Evolutionary conservation across 2,797 vertebrate genomes (phyloP), one percentile per base, ranked within the genome.

Genomic region (Menidia menidia): DNA sequence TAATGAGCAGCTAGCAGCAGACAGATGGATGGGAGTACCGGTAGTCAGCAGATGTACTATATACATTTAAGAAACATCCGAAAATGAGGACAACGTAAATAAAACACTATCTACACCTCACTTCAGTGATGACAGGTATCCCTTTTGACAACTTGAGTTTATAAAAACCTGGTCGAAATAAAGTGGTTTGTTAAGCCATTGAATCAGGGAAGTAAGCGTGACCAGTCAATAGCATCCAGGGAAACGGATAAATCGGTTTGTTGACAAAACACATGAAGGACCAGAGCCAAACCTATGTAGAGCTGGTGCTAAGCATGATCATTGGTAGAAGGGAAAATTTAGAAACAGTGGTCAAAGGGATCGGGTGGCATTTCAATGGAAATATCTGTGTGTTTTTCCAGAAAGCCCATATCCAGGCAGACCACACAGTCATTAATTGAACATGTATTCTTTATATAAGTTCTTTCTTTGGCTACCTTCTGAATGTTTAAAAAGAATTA

Each of bases 1-100:
- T 59, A 1, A 30, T 60, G 43, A 0, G 3, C 59, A 76, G 33
- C 66, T 31, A 66, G 30, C 69, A 81, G 55, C 47, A 60, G 68
- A 55, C 71, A 81, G 68, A 84, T 78, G 73, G 57, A 70, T 68
- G 43, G 33, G 63, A 80, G 43, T 25, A 25, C 25, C 25, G 25
- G 25, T 70, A 64, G 48, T 77, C 50, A 64, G 43, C 71, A 74
- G 51, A 55, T 71, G 75, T 19, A 65, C 18, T 69, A 74, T n/a
- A n/a, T 18, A 65, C 25, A 70, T 11, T 64, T 45, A 64, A 8
- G 18, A 55, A 64, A 61, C 19, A 63, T 60, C 35, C 64, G 11
- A 53, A 64, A 62, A 18, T 56, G 60, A 73, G 56, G 41, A 50
- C 45, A 58, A 54, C 18, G 10, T 19, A 58, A 73, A 75, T 1